These are phyloP conservation scores for Narcine bancroftii DNA, from an alignment of 2,113 vertebrate genomes.

Conservation along the genomic window DNA sequence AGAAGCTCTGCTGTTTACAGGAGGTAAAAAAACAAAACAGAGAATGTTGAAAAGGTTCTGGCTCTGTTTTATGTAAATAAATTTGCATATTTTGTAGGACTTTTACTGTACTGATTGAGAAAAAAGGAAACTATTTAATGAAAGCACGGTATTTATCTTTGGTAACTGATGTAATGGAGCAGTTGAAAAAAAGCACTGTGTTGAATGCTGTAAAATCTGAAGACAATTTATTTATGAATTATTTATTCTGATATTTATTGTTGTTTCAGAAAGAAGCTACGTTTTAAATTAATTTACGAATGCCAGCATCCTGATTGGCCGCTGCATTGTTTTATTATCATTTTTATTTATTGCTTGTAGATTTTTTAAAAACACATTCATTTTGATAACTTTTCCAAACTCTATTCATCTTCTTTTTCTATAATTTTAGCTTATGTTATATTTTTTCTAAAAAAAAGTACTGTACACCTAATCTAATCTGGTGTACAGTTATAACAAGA, in stretches of 20 bases:
- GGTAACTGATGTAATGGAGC: constrained; percentile 91
- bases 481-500: constrained; percentile 69
- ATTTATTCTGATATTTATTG: constrained; percentile 33
- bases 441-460: constrained; percentile 15
- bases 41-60: constrained; percentile 89
- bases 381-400: background rate
- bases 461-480: constrained; percentile 45
- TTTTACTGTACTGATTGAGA: constrained; percentile 99
- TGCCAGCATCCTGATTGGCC: constrained; percentile 1
- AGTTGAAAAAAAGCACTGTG: constrained; percentile 81
- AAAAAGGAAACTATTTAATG: constrained; percentile 66
- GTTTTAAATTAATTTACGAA: constrained; percentile 24
- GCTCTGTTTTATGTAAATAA: constrained; percentile 98
- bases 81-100: constrained; percentile 99
- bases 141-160: constrained; percentile 82
- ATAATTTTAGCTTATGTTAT: constrained; percentile 14
- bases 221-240: constrained; percentile 32
- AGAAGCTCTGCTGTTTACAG: constrained; percentile 93
- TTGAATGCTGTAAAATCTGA: constrained; percentile 34
- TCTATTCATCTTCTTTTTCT: constrained; percentile 11
- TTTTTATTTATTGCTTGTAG: constrained; percentile 37
- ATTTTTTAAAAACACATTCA: background rate
- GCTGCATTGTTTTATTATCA: constrained; percentile 37
- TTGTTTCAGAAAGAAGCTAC: constrained; percentile 11
- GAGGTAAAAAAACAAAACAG: constrained; percentile 63